Percentiles rank a stretch among this genome's conserved stretches.
These are phyloP conservation scores for Lates japonicus DNA, from an alignment of 2,797 vertebrate species.

Conservation along the genomic window DNA sequence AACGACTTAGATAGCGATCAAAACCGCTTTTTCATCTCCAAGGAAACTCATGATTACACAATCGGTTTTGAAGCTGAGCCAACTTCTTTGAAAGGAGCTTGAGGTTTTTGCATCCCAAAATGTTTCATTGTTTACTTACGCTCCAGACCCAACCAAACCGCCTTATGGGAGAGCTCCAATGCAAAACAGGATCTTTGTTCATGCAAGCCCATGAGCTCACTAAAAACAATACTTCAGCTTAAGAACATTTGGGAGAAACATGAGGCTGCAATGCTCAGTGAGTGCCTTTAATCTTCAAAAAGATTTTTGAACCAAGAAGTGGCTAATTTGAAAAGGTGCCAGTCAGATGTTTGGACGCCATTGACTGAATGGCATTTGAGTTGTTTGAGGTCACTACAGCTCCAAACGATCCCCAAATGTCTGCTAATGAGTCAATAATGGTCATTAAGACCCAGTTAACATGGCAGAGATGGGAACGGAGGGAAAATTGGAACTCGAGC, in stretches of 20 bases:
- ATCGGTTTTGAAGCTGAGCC: slow-evolving; percentile 31
- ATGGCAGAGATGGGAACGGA: slow-evolving; percentile 86
- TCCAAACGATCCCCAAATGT: slow-evolving; percentile 91
- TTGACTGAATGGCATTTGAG: slow-evolving; percentile 89
- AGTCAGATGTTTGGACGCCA: slow-evolving; percentile 87
- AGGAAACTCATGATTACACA: slow-evolving; percentile 47
- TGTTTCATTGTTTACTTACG: slow-evolving; percentile 30
- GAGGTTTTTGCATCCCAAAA: slow-evolving; percentile 27
- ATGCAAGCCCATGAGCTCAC: slow-evolving; percentile 82
- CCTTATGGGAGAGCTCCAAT: background rate
- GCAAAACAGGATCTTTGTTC: slow-evolving; percentile 45
- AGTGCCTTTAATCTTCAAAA: slow-evolving; percentile 93
- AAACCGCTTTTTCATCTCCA: slow-evolving; percentile 47
- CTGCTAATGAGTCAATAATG: slow-evolving; percentile 96
- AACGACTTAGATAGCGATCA: slow-evolving; percentile 50
- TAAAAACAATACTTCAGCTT: slow-evolving; percentile 89
- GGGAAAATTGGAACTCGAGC: slow-evolving; percentile 84
- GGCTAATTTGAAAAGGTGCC: slow-evolving; percentile 64
- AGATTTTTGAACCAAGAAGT: slow-evolving; percentile 91
- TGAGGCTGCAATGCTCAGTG: slow-evolving; percentile 83
- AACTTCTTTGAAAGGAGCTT: slow-evolving; percentile 1
- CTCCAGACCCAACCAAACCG: slow-evolving; percentile 22
- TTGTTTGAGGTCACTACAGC: slow-evolving; percentile 93
- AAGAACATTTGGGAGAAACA: slow-evolving; percentile 27
- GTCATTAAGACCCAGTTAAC: slow-evolving; percentile 97